These are phyloP conservation scores for Cassiopea xamachana DNA, from an alignment of 30 jellyfish, hydroid and myxozoan genomes.

Conservation along the genomic window DNA sequence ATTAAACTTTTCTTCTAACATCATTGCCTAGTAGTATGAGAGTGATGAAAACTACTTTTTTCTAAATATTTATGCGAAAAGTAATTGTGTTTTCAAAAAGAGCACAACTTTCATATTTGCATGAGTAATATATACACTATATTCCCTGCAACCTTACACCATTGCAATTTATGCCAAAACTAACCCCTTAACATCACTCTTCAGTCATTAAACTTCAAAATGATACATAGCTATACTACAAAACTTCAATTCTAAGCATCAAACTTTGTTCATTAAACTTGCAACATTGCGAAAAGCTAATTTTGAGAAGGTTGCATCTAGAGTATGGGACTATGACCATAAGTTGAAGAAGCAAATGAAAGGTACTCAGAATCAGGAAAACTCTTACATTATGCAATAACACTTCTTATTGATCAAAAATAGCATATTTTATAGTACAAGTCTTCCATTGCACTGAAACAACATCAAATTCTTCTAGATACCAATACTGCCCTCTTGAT, in stretches of 20 bases:
- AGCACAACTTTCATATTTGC: background rate
- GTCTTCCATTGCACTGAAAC: background rate
- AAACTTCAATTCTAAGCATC: background rate
- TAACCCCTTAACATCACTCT: background rate
- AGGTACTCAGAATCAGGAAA: background rate
- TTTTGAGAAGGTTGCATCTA: background rate
- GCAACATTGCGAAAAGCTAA: background rate
- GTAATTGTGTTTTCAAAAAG: background rate
- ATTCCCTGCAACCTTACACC: background rate
- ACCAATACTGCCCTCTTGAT: background rate
- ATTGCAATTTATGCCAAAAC: background rate
- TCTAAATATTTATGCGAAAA: background rate
- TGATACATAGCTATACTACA: background rate
- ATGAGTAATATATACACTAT: background rate
- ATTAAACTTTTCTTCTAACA: background rate
- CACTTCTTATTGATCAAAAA: background rate
- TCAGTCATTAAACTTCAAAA: background rate
- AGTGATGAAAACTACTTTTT: slow-evolving; percentile 7
- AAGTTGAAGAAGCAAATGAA: background rate
- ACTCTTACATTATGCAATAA: background rate
- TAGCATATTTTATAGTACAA: background rate
- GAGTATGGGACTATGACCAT: background rate
- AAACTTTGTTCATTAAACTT: background rate
- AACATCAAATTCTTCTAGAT: background rate
- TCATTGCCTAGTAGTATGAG: background rate